Base-by-base conservation (phyloP, 2,888 invertebrate species). In the Eupsilia transversa region DNA sequence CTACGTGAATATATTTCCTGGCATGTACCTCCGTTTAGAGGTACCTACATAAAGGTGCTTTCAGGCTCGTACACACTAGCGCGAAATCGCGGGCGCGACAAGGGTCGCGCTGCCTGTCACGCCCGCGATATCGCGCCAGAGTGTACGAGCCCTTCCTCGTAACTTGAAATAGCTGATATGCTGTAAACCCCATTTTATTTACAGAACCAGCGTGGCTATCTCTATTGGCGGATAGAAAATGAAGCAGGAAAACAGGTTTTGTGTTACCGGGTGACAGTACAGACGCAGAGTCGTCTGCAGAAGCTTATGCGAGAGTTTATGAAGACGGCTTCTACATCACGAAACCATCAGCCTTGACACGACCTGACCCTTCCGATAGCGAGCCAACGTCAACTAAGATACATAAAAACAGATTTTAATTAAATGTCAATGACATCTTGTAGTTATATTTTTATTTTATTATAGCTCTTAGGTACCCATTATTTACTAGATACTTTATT, bases 131-230 rank as follows among this genome's bases (percentile, higher is more conserved):
- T n/a, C n/a, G n/a, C n/a, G n/a, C n/a, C n/a, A n/a, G n/a, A n/a
- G n/a, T n/a, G n/a, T n/a, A n/a, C n/a, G n/a, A n/a, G n/a, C n/a
- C n/a, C n/a, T n/a, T 41, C 20, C 20, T 35, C 23, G 23, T 27
- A n/a, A 65, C 6, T 41, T 59, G 35, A 73, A 52, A 61, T 60
- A 52, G 3, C 41, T 30, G 30, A 41, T 17, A 6, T 6, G 2
- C 9, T 46, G 4, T 65, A 65, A 35, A 46, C 6, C n/a, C 9
- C 17, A 60, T 30, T 65, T 60, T 52, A 61, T 72, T 77, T 90
- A 27, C 91, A 96, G 96, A 95, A 95, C 80, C 94, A 94, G 82
- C 93, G 95, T 1, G 96, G 96, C 3, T 91, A 84, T 74, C 83
- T 96, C 56, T 89, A 90, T 52, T 96, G 96, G 96, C 89, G 92